phyloP scores from a whole-genome alignment of 2,113 vertebrate species.

The Nymphicus hollandicus region DNA sequence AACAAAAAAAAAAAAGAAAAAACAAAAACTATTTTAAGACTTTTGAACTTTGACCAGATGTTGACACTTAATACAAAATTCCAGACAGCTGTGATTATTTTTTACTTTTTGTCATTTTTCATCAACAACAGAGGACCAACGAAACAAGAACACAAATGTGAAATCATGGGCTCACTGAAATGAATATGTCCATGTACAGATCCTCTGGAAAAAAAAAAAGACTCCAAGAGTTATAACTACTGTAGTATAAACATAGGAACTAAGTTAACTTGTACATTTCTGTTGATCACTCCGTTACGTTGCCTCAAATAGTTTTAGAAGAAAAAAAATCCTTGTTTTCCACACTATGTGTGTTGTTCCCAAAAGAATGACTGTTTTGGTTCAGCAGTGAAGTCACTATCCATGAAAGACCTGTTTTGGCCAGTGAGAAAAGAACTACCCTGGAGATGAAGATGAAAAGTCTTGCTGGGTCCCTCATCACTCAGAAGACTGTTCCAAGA shows the following conservation, averaged over 20 bases:
- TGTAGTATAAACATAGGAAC: slow-evolving; percentile 99
- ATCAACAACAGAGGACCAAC: slow-evolving; percentile 97
- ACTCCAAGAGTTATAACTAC: slow-evolving; percentile 99
- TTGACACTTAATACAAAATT: slow-evolving; percentile 93
- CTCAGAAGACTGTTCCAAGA: slow-evolving; percentile 85
- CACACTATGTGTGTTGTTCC: slow-evolving; percentile 99
- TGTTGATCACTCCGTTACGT: slow-evolving; percentile 96
- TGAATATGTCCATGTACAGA: slow-evolving; percentile 81
- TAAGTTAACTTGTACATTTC: slow-evolving; percentile 99
- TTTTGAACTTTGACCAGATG: slow-evolving; percentile 97
- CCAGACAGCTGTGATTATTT: slow-evolving; percentile 99
- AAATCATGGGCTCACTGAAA: slow-evolving; percentile 94
- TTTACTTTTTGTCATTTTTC: slow-evolving; percentile 95
- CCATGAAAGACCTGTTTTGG: slow-evolving; percentile 84
- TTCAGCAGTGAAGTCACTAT: slow-evolving; percentile 84
- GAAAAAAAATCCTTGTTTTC: slow-evolving; percentile 93
- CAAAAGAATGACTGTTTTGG: slow-evolving; percentile 95
- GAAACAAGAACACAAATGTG: slow-evolving; percentile 93
- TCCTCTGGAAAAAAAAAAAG: slow-evolving; percentile 83
- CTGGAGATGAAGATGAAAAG: slow-evolving; percentile 76
- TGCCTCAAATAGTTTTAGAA: slow-evolving; percentile 99
- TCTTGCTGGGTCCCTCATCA: slow-evolving; percentile 77
- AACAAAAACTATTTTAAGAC: slow-evolving; percentile 89
- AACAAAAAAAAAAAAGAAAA: neutral
- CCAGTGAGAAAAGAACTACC: slow-evolving; percentile 83